Evolutionary conservation across 2,113 vertebrate genomes (phyloP), one percentile per base, ranked within the genome.

Genomic region (Semicossyphus pulcher): DNA sequence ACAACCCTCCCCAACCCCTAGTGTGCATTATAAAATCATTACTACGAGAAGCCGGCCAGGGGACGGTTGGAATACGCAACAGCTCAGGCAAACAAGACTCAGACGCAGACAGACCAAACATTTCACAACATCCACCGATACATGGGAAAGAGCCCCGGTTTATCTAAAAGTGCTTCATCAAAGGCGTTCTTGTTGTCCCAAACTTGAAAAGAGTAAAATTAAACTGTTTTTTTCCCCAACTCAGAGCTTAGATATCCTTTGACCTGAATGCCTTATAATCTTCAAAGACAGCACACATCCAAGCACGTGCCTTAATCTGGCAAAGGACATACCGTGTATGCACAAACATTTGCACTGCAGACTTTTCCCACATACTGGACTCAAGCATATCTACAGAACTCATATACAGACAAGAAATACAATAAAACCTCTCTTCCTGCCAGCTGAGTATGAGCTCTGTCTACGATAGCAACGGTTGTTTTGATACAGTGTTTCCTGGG

Each of bases 21-120:
- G 71, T 56, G 72, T 68, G 81, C 29, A 81, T 86, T 84, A 86
- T 84, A 91, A 91, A 89, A 88, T 83, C 84, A 87, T 91, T 89
- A 91, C 34, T 28, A 53, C 2, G 12, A 71, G 71, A 65, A 87
- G 69, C 54, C n/a, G 11, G 85, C 65, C 61, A 76, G 78, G n/a
- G 53, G 29, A 63, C 75, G 64, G 58, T 72, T 80, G 66, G 73
- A 76, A 86, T 86, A 80, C 16, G 6, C 32, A 68, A 62, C 64
- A 48, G 47, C 53, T 51, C 67, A 74, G 29, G 56, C 73, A 83
- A 72, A 86, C 57, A 77, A 53, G 58, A 76, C 39, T 37, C 34
- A 57, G 42, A 71, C 11, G 26, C 51, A 72, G 42, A 59, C 32
- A 65, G 34, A 61, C n/a, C 20, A 62, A 60, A 62, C 41, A 61